phyloP scores from a whole-genome alignment of 2,113 vertebrate genomes.

The Campylomormyrus tamandua region DNA sequence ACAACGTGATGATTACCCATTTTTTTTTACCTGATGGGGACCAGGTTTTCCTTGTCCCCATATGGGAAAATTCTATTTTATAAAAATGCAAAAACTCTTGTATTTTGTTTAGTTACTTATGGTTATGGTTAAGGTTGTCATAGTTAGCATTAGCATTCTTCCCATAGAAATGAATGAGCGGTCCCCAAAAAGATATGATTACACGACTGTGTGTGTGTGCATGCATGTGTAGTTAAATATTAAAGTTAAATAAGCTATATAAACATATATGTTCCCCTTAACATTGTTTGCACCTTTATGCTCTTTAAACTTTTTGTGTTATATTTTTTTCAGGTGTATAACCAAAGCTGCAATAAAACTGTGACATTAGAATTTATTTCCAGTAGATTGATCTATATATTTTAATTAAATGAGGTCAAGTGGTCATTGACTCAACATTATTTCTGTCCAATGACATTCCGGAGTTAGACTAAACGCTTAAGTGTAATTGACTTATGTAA shows the following conservation, averaged over 20 bases:
- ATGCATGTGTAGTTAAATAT: background rate
- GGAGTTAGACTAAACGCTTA: background rate
- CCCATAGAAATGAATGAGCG: no score
- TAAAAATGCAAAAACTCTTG: no score
- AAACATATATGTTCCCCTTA: background rate
- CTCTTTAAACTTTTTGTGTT: background rate
- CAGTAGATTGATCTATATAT: background rate
- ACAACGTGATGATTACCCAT: no score
- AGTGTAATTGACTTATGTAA: background rate
- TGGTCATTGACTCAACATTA: background rate
- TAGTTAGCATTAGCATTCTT: no score
- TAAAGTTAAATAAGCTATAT: no score
- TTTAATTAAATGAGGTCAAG: background rate
- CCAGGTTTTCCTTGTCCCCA: no score
- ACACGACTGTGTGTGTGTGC: background rate
- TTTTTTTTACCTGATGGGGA: no score
- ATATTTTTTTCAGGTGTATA: background rate
- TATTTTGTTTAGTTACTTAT: no score
- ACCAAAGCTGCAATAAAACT: background rate
- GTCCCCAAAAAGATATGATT: no score
- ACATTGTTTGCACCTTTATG: background rate
- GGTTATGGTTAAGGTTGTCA: no score
- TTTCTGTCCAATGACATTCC: background rate
- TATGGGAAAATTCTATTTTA: no score
- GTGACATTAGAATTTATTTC: background rate